A percentile compares a stretch with the other conserved stretches of the same genome.
These are phyloP conservation scores for Drosophila kepulauana DNA, from an alignment of 1,140 invertebrate species.

Conservation along the genomic window DNA sequence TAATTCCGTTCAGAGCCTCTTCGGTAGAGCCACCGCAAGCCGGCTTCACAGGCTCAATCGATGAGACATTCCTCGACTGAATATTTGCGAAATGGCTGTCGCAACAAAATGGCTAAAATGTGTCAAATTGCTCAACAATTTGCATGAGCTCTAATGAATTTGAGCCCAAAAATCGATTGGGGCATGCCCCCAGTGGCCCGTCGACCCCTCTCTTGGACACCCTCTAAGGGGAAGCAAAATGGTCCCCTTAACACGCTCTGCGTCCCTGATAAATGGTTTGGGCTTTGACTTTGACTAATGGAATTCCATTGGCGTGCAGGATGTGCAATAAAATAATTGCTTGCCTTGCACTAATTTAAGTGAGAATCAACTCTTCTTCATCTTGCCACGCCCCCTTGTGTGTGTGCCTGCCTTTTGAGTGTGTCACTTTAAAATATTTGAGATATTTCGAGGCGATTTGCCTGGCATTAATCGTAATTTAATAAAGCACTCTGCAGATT, in stretches of 20 bases:
- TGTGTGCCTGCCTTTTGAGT: neutral
- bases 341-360: constrained; percentile 48
- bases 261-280: constrained; percentile 47
- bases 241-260: neutral
- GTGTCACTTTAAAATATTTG: constrained; percentile 28
- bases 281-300: constrained; percentile 78
- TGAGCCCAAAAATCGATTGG: constrained; percentile 40
- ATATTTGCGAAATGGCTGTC: constrained; percentile 8
- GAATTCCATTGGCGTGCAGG: constrained; percentile 52
- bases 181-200: neutral
- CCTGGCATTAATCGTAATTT: neutral
- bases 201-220: neutral
- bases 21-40: neutral
- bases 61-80: neutral
- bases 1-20: too few species aligned
- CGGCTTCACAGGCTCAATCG: neutral
- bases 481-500: constrained; percentile 5
- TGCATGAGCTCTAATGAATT: constrained; percentile 51
- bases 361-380: constrained; percentile 4
- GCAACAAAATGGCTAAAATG: constrained; percentile 36
- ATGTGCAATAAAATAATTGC: constrained; percentile 66
- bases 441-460: constrained; percentile 23
- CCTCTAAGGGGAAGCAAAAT: too few species aligned
- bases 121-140: constrained; percentile 64
- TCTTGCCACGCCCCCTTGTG: neutral